Base-by-base conservation (phyloP, 2,113 vertebrate genomes). In the Hippotragus niger region DNA sequence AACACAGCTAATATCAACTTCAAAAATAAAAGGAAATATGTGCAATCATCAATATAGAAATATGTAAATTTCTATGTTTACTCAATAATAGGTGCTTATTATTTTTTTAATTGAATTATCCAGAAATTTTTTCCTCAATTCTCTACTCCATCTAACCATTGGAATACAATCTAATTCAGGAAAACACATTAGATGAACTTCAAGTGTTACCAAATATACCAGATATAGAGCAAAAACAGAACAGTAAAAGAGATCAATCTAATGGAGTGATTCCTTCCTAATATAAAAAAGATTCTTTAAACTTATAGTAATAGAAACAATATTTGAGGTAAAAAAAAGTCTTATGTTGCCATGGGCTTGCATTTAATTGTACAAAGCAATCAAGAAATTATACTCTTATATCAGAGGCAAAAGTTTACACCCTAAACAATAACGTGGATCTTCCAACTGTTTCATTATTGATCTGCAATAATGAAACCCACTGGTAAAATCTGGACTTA, bases 131-230 rank as follows among this genome's bases (percentile, higher is more conserved):
- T 27, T 43, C 12, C 45, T 89, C n/a, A 90, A 3, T 58, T 47
- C 23, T 88, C 81, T 83, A 52, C 1, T 82, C 71, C 29, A 64
- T 19, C 82, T 45, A 33, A 64, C 4, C 50, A 80, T 58, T 58
- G 21, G 17, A 83, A n/a, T 9, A 71, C 17, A 86, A 92, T 67
- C 40, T 80, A 74, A 62, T 31, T 45, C 47, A 78, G 29, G 21
- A 12, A 74, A 92, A 89, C 14, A 78, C 53, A 88, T 76, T 62
- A 36, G 33, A 97, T 90, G 90, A 97, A 95, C 25, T 58, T 87
- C 45, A 91, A 81, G 27, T 43, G 52, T 95, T 90, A 96, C 76
- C 36, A 98, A 97, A 93, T 71, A 90, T 29, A 25, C 76, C 82
- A 83, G 82, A 67, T 40, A 92, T 40, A 94, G 40, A 74, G 23